These are phyloP conservation scores for Mastigias papua DNA, from an alignment of 30 jellyfish, hydroid and myxozoan genomes.

Conservation along the genomic window DNA sequence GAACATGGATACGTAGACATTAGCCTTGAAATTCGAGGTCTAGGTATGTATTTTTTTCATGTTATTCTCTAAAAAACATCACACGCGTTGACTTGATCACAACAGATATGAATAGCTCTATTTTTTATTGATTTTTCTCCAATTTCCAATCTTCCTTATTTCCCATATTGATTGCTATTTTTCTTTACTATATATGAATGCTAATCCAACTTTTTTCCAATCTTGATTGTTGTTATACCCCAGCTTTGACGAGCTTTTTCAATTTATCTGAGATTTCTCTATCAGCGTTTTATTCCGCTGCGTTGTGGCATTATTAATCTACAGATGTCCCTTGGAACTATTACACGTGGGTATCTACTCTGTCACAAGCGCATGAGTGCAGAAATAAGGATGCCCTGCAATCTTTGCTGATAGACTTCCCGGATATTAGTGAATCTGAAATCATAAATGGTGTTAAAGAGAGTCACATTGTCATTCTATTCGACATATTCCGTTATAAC, in stretches of 20 bases:
- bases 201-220: too few species aligned
- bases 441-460: slow-evolving; percentile 39
- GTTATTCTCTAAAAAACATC: background rate
- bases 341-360: slow-evolving; percentile 63
- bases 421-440: slow-evolving; percentile 38
- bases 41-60: slow-evolving; percentile 11
- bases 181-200: too few species aligned
- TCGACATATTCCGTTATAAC: slow-evolving; percentile 37
- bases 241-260: too few species aligned
- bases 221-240: too few species aligned
- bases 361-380: slow-evolving; percentile 33
- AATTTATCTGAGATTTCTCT: too few species aligned
- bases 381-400: slow-evolving; percentile 32
- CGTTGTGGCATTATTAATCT: too few species aligned
- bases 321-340: slow-evolving; percentile 67
- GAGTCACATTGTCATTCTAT: slow-evolving; percentile 20
- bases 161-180: too few species aligned
- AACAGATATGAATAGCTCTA: background rate
- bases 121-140: too few species aligned
- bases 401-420: slow-evolving; percentile 34
- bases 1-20: slow-evolving; percentile 66
- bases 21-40: slow-evolving; percentile 53
- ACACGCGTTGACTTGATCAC: background rate
- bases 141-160: too few species aligned
- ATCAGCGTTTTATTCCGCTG: too few species aligned